A percentile compares a stretch with the other conserved stretches of the same genome.
These are phyloP conservation scores for Griposia aprilina DNA, from an alignment of 2,888 invertebrate genomes.

Conservation along the genomic window DNA sequence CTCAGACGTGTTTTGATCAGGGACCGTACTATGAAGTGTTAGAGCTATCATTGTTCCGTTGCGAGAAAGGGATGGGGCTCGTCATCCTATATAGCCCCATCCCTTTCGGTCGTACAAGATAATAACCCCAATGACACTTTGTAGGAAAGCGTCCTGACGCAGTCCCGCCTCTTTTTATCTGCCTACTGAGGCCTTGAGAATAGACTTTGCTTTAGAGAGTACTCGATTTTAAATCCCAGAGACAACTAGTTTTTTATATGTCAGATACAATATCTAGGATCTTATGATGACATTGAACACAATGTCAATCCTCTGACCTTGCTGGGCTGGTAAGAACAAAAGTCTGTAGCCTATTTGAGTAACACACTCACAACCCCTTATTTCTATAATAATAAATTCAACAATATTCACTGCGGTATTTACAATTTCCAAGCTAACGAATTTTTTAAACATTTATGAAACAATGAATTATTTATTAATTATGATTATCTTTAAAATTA, in stretches of 20 bases:
- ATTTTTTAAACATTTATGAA: not conserved
- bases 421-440: not conserved
- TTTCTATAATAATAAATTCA: not conserved
- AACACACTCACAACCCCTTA: not conserved
- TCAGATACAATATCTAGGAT: conserved; percentile 37
- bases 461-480: not conserved
- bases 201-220: conserved; percentile 73
- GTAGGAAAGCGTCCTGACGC: conserved; percentile 69
- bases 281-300: not conserved
- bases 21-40: conserved; percentile 74
- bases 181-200: conserved; percentile 72
- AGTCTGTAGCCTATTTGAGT: not conserved
- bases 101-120: conserved; percentile 68
- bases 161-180: conserved; percentile 79
- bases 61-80: conserved; percentile 67
- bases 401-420: not conserved
- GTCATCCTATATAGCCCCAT: conserved; percentile 64
- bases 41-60: conserved; percentile 71
- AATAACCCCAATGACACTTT: conserved; percentile 74
- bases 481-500: not conserved
- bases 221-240: conserved; percentile 77
- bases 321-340: not conserved
- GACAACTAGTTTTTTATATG: conserved; percentile 65
- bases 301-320: not conserved
- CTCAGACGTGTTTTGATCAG: conserved; percentile 89